A percentile compares a stretch with the other conserved stretches of the same genome.
Conservation (phyloP, 2,113 vertebrate species). For the Syrrhaptes paradoxus region DNA sequence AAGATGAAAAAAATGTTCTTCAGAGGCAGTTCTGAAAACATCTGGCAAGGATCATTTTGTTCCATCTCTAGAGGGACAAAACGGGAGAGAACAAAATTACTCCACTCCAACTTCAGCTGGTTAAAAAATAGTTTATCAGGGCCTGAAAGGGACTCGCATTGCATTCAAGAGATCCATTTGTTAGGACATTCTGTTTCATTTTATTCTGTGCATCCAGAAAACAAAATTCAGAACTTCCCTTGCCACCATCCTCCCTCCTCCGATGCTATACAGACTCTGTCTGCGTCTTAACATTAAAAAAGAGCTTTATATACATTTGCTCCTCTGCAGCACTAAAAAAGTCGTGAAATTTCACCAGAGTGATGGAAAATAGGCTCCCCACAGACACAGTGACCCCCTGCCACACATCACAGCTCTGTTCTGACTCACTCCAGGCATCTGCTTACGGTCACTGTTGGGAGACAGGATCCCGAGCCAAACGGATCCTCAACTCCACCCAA, state of each 20-base stretch:
- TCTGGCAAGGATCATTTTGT: conserved; percentile 12
- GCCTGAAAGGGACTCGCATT: background rate
- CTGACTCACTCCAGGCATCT: background rate
- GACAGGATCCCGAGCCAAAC: background rate
- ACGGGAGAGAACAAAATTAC: background rate
- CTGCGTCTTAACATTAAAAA: background rate
- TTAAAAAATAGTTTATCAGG: background rate
- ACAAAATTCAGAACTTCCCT: background rate
- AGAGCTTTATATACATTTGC: background rate
- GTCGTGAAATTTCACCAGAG: background rate
- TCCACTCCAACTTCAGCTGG: background rate
- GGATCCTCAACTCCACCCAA: background rate
- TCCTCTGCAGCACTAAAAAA: background rate
- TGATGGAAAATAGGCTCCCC: background rate
- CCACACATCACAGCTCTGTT: background rate
- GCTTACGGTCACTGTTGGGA: background rate
- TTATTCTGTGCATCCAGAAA: background rate
- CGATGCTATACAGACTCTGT: background rate
- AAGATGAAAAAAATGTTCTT: background rate
- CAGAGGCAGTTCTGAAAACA: background rate
- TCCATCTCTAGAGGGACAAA: background rate
- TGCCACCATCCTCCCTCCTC: background rate
- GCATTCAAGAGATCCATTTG: background rate
- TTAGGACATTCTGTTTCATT: background rate
- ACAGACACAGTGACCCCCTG: background rate